A percentile compares a stretch with the other conserved stretches of the same genome.
Conservation (phyloP, 2,113 vertebrate genomes). For the Heptranchias perlo region DNA sequence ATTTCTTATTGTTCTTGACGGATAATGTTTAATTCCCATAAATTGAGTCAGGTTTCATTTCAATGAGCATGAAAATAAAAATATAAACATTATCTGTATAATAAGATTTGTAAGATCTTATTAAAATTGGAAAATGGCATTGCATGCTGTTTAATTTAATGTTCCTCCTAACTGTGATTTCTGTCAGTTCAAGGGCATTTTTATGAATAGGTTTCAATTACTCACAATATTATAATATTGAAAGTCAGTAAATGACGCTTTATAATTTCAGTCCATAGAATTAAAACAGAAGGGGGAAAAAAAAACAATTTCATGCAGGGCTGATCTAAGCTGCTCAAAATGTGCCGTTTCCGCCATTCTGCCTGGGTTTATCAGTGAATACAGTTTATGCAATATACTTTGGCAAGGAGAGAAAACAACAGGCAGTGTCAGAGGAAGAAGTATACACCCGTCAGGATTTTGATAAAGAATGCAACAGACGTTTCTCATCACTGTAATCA, state of each 20-base stretch:
- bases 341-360: not conserved
- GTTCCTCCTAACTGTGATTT: not conserved
- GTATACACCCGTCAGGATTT: not conserved
- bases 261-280: not conserved
- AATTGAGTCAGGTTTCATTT: constrained; percentile 24
- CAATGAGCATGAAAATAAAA: constrained; percentile 35
- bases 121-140: constrained; percentile 22
- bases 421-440: not conserved
- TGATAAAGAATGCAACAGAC: not conserved
- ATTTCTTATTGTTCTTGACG: not conserved
- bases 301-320: constrained; percentile 30
- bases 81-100: constrained; percentile 28
- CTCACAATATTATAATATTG: not conserved
- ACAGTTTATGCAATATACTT: not conserved
- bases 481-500: not conserved
- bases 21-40: constrained; percentile 11
- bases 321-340: constrained; percentile 29
- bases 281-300: constrained; percentile 10
- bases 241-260: not conserved
- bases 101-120: constrained; percentile 33
- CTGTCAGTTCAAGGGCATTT: constrained; percentile 14
- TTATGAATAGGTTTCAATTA: constrained; percentile 14
- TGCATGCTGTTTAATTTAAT: not conserved
- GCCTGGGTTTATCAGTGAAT: constrained; percentile 4
- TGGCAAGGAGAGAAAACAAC: not conserved